Evolutionary conservation across 2,113 vertebrate species (phyloP).

Genomic region (Xenus cinereus): DNA sequence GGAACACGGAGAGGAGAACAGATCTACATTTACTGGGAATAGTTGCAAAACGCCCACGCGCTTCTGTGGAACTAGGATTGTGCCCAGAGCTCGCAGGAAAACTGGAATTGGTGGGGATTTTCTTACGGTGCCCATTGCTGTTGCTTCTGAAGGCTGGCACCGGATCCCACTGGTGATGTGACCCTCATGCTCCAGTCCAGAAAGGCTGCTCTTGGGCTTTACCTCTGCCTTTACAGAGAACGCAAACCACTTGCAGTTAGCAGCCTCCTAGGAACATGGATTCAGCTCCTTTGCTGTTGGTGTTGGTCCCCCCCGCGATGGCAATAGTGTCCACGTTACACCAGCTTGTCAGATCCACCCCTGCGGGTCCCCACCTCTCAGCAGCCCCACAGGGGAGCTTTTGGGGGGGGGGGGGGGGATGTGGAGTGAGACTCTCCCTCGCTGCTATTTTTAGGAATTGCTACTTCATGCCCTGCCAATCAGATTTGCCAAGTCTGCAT

Average conservation of each 20-base stretch:
- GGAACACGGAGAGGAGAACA: neutral
- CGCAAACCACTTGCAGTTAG: neutral
- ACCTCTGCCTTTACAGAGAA: neutral
- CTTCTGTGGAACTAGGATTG: conserved; percentile 9
- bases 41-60: neutral
- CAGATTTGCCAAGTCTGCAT: neutral
- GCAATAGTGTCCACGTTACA: rapidly evolving
- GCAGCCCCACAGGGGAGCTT: neutral
- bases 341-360: rapidly evolving
- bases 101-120: neutral
- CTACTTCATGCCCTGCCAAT: neutral
- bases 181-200: neutral
- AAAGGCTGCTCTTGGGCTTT: neutral
- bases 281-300: neutral
- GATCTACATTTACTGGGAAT: neutral
- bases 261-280: neutral
- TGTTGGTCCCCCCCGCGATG: neutral
- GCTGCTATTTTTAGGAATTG: neutral
- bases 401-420: neutral
- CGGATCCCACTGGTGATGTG: neutral
- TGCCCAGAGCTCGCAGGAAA: neutral
- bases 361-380: rapidly evolving
- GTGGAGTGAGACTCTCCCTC: neutral
- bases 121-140: neutral
- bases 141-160: rapidly evolving